phyloP scores from a whole-genome alignment of 2,888 invertebrate species.

The Volucella inanis region DNA sequence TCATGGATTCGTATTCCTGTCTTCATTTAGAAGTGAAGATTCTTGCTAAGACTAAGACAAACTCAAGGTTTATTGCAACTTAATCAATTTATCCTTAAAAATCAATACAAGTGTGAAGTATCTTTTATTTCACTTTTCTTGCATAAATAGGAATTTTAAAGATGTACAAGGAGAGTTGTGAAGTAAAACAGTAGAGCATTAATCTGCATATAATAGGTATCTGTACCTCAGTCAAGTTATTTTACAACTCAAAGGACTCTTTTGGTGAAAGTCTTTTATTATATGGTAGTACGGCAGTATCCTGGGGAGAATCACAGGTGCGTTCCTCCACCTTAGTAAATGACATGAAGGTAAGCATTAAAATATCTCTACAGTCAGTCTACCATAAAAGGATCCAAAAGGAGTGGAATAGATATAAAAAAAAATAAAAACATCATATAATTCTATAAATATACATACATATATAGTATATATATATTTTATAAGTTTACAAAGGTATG shows the following conservation, averaged over 20 bases:
- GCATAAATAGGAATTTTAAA: conserved; percentile 14
- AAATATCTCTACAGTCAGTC: conserved; percentile 29
- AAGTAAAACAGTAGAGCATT: conserved; percentile 11
- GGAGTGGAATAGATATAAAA: background rate
- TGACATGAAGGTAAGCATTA: conserved; percentile 33
- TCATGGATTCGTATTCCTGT: conserved; percentile 3
- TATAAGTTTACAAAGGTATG: conserved; percentile 47
- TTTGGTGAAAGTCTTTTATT: background rate
- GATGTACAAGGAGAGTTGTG: conserved; percentile 5
- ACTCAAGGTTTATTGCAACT: conserved; percentile 36
- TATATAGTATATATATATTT: background rate
- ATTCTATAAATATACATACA: too few relatives aligned
- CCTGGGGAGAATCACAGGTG: conserved; percentile 29
- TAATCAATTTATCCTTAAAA: conserved; percentile 67
- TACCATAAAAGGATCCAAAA: conserved; percentile 15
- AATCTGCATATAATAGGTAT: conserved; percentile 45
- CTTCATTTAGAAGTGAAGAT: conserved; percentile 8
- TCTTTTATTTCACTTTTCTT: conserved; percentile 9
- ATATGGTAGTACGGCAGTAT: conserved; percentile 1
- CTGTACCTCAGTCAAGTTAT: background rate
- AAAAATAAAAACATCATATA: background rate
- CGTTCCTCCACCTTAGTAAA: conserved; percentile 24
- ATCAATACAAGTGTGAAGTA: conserved; percentile 12
- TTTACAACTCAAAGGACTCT: conserved; percentile 42
- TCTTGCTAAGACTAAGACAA: background rate